Evolutionary conservation across 1,140 invertebrate species (phyloP), one percentile per base, ranked within the genome.

Genomic region (Camponotus vicinus): DNA sequence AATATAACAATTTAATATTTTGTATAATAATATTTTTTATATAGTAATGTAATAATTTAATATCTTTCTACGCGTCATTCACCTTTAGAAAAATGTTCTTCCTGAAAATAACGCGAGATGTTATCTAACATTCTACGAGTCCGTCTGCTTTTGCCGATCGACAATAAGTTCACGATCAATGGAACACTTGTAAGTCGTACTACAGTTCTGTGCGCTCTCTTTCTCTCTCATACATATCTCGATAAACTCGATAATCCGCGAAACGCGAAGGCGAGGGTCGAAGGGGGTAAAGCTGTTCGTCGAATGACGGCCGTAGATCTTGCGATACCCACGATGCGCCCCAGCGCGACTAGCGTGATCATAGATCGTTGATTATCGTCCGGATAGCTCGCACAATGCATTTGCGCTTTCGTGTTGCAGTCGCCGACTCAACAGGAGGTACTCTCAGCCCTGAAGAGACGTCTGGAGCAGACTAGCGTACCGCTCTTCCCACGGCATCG

Each of bases 401-500:
- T 88, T 75, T 91, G 86, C 89, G 90, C 80, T 91, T 90, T 91
- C 90, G 67, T 93, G 88, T 96, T 96, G 5, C 95, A 97, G 97
- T 97, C 97, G 78, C 96, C 96, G 86, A 97, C 96, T 88, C 97
- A 97, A 94, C 96, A 97, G 93, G 97, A 97, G 93, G 96, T 97
- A 85, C 94, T 97, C 77, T 95, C 95, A 69, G 97, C 97, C 61
- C 94, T 97, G 89, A 97, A 97, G 94, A 96, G 96, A 92, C 96
- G 97, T 73, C 94, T 97, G 88, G 97, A 97, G 93, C 96, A 96
- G 80, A 97, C 96, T 32, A 96, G 96, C 77, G 96, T 98, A 64
- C 96, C 97, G 86, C 97, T 98, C 95, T 98, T 98, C 94, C 97
- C 98, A 84, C 95, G 98, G 89, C 97, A 98, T 94, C 96, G 98